Evolutionary conservation across 2,888 invertebrate species (phyloP).

Genomic region (Melinaea marsaeus): DNA sequence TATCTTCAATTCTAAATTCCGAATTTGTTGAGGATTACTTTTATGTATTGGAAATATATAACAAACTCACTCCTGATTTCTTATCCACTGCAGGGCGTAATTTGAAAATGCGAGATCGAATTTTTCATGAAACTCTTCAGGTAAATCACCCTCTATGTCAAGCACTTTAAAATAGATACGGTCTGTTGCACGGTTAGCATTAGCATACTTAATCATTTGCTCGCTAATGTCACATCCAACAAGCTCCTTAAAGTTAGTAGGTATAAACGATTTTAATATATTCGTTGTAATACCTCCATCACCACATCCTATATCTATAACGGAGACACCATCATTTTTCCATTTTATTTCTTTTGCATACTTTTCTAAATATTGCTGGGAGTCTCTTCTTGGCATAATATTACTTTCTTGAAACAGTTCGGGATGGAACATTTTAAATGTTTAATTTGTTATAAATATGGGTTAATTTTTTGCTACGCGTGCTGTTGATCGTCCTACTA

Average conservation of each 20-base stretch:
- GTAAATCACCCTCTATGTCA: conserved; percentile 78
- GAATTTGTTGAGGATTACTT: too few relatives aligned
- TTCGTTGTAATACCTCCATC: conserved; percentile 82
- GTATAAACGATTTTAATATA: conserved; percentile 78
- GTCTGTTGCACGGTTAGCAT: conserved; percentile 65
- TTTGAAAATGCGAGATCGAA: conserved; percentile 87
- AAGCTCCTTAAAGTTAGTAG: conserved; percentile 70
- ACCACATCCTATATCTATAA: conserved; percentile 86
- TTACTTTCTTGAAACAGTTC: conserved; percentile 83
- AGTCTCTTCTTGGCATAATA: conserved; percentile 80
- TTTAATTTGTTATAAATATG: conserved; percentile 29
- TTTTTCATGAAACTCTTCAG: conserved; percentile 60
- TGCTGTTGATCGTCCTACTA: conserved; percentile 46
- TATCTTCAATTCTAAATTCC: too few relatives aligned
- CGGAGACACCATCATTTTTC: conserved; percentile 55
- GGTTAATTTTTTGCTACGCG: conserved; percentile 31
- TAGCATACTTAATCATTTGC: conserved; percentile 83
- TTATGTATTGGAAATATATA: too few relatives aligned
- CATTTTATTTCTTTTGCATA: conserved; percentile 78
- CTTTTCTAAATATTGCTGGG: conserved; percentile 79
- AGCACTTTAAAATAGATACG: conserved; percentile 69
- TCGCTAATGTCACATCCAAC: conserved; percentile 84
- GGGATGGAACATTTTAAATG: conserved; percentile 76
- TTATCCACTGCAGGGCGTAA: conserved; percentile 89
- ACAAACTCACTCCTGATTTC: conserved; percentile 80